phyloP scores from a whole-genome alignment of 23 tunicate species.

The Styela plicata region DNA sequence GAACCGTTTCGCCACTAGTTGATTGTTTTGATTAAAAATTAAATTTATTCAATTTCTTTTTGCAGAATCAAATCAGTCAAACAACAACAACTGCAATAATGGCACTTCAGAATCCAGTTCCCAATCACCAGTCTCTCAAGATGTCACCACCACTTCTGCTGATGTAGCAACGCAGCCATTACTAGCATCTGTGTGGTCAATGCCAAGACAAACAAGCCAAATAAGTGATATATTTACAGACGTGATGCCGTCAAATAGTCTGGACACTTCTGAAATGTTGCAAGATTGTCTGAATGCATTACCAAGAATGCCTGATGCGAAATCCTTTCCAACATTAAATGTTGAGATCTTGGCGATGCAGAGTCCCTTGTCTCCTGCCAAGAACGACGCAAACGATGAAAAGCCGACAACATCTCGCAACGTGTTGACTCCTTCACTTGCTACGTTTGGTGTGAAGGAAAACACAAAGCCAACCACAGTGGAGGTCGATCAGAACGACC shows the following conservation, averaged over 20 bases:
- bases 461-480: background rate
- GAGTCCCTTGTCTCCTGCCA: background rate
- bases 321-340: background rate
- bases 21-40: too few species aligned
- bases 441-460: background rate
- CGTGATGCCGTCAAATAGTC: conserved; percentile 4
- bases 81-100: background rate
- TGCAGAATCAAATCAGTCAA: background rate
- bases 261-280: conserved; percentile 5
- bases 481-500: background rate
- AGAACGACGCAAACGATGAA: background rate
- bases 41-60: background rate
- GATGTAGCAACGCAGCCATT: too few species aligned
- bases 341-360: background rate
- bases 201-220: background rate
- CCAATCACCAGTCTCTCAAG: background rate
- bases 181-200: background rate
- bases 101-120: background rate
- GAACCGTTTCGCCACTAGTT: too few species aligned
- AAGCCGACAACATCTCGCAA: background rate
- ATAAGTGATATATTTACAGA: conserved; percentile 4
- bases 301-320: background rate
- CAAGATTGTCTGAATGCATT: conserved; percentile 5
- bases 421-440: background rate
- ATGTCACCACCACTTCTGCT: conserved; percentile 1